Percentiles rank a stretch among this genome's conserved stretches.
Conservation (phyloP, 2,113 vertebrate genomes). For the Xenopus borealis region DNA sequence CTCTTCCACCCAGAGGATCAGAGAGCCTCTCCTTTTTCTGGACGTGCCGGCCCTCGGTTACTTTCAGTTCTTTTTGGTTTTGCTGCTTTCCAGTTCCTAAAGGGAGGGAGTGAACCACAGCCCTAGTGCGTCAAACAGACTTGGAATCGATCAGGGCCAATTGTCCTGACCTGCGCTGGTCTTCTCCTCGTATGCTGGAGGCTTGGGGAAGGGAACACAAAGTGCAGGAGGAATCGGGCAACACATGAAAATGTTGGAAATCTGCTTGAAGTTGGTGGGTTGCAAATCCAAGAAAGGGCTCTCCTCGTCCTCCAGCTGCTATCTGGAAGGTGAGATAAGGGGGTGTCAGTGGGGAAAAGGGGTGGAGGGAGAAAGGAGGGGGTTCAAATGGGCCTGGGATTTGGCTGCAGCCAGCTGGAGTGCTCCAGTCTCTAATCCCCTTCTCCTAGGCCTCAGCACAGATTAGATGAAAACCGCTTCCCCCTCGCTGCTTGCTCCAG, state of each 20-base stretch:
- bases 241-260: slow-evolving; percentile 98
- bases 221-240: slow-evolving; percentile 45
- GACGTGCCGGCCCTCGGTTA: neutral
- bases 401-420: slow-evolving; percentile 1
- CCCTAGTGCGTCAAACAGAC: slow-evolving; percentile 31
- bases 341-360: neutral
- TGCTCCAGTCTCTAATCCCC: slow-evolving; percentile 15
- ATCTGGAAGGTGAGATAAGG: slow-evolving; percentile 86
- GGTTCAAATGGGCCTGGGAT: neutral
- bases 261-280: slow-evolving; percentile 97
- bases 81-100: slow-evolving; percentile 40
- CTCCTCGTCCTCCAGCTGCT: slow-evolving; percentile 94
- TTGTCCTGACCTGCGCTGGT: slow-evolving; percentile 13
- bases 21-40: slow-evolving; percentile 1
- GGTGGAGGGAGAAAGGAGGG: neutral
- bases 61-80: slow-evolving; percentile 35
- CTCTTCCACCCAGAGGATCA: neutral
- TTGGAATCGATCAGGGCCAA: slow-evolving; percentile 4
- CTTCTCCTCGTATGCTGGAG: slow-evolving; percentile 34
- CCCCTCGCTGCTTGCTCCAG: neutral
- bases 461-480: slow-evolving; percentile 14
- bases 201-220: slow-evolving; percentile 16
- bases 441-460: slow-evolving; percentile 46
- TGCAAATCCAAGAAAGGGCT: slow-evolving; percentile 98
- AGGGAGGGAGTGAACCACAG: slow-evolving; percentile 4